Base-by-base conservation (phyloP, 2,797 vertebrate species). In the Notolepis coatsorum region DNA sequence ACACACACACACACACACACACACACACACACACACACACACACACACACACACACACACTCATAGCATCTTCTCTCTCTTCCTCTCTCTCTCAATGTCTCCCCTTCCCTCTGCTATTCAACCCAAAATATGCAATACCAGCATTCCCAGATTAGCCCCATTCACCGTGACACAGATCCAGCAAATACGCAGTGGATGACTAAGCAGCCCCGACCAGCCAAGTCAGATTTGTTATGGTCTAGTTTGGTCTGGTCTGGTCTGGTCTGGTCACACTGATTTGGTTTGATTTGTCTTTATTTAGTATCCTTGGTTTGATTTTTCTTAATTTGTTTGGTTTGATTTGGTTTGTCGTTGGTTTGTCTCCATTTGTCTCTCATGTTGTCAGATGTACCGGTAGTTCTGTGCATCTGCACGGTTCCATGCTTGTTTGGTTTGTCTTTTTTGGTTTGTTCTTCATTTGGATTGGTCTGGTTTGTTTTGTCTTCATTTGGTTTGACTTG, bases 71-170 rank as follows among this genome's bases (percentile, higher is more conserved):
- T n/a, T n/a, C n/a, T n/a, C n/a, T n/a, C n/a, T n/a, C n/a, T n/a
- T n/a, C n/a, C n/a, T n/a, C n/a, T n/a, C n/a, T n/a, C n/a, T n/a
- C n/a, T n/a, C n/a, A n/a, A n/a, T n/a, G n/a, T n/a, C n/a, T n/a
- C n/a, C n/a, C n/a, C n/a, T n/a, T 13, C 41, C 2, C 17, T 8
- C 6, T 8, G 4, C 17, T 7, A n/a, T n/a, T 21, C 51, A 25
- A 24, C 35, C 23, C 6, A 42, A 42, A 20, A 18, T 42, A 15
- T 35, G 24, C 25, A 2, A 13, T 3, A 7, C 28, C 17, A 18
- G 47, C 15, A 20, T 20, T 30, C 31, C 4, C 38, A 53, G 68
- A 70, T 68, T 63, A 63, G 60, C 65, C 76, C 49, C 68, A 77
- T 30, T 24, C 4, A 24, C 66, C 61, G 62, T 69, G 73, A 67